Evolutionary conservation across 2,888 invertebrate species (phyloP), one percentile per base, ranked within the genome.

Genomic region (Ctenicera cuprea): DNA sequence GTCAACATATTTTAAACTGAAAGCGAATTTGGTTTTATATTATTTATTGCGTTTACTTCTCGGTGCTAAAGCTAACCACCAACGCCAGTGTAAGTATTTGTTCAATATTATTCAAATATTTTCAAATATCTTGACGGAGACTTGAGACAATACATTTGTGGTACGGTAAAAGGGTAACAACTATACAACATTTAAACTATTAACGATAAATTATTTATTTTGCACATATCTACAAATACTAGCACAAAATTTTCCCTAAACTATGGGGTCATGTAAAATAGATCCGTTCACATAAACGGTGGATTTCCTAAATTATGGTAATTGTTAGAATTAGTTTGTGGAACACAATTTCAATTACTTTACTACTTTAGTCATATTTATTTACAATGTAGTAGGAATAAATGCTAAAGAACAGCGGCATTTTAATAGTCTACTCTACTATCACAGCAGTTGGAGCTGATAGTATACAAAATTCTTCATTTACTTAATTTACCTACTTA

Each of bases 361-460:
- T 43, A 14, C 16, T 43, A 38, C 7, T 38, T n/a, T 43, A 12
- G 14, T 43, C 12, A 12, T n/a, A 41, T 12, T 41, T 45, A 45
- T 45, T 45, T 45, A 45, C 45, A 45, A 16, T 9, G 45, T 14
- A 5, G 14, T 45, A 45, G 16, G 18, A 45, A 45, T 45, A 45
- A 45, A 45, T 45, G 45, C 45, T 18, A 45, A 45, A 45, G 14
- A 5, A 45, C 18, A 45, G 45, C 18, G 45, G 54, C 61, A 37
- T 18, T 57, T 26, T 45, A 64, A 68, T 64, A 64, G 45, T 73
- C 73, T 68, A 54, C 33, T 37, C 73, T 73, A 73, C 73, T 69
- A 69, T 73, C 73, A 73, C 73, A 73, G 73, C 69, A 68, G 73
- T 38, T 69, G 59, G 43, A 62, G 68, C 68, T 68, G 68, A 68